Percentiles rank a stretch among this genome's conserved stretches.
These are phyloP conservation scores for Bombus waltoni DNA, from an alignment of 1,140 invertebrate genomes.

Conservation along the genomic window DNA sequence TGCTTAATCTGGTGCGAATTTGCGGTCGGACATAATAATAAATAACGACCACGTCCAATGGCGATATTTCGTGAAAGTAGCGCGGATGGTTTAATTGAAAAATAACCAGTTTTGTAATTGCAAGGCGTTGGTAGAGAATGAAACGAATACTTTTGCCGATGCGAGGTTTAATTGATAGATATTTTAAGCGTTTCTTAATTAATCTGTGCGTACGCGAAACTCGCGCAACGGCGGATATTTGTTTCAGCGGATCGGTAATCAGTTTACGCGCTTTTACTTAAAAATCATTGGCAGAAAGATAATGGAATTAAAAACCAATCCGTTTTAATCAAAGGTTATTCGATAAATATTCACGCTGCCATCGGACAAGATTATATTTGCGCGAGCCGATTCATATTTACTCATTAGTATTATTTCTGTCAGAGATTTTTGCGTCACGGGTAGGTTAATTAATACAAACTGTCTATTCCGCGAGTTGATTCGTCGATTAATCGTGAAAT, in stretches of 20 bases:
- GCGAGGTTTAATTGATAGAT: slow-evolving; percentile 15
- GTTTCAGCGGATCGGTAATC: neutral
- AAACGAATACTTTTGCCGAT: neutral
- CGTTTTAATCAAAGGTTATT: slow-evolving; percentile 25
- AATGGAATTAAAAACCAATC: slow-evolving; percentile 37
- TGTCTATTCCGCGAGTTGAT: neutral
- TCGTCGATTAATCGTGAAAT: neutral
- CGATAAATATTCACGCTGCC: neutral
- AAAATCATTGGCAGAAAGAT: neutral
- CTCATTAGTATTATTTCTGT: slow-evolving; percentile 8
- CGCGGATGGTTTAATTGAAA: neutral
- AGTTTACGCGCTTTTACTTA: slow-evolving; percentile 11
- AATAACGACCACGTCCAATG: neutral
- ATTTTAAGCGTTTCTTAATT: slow-evolving; percentile 26
- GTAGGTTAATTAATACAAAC: slow-evolving; percentile 8
- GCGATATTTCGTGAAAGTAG: too few relatives aligned
- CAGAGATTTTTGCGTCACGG: neutral
- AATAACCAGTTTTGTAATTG: neutral
- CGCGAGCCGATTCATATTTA: slow-evolving; percentile 17
- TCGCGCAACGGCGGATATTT: neutral
- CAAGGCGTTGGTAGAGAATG: neutral
- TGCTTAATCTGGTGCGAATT: neutral
- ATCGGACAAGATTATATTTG: neutral
- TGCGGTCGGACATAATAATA: neutral
- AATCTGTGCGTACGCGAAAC: neutral